These are phyloP conservation scores for Folsomia manolachei DNA, from an alignment of 2,888 invertebrate species.

Conservation along the genomic window DNA sequence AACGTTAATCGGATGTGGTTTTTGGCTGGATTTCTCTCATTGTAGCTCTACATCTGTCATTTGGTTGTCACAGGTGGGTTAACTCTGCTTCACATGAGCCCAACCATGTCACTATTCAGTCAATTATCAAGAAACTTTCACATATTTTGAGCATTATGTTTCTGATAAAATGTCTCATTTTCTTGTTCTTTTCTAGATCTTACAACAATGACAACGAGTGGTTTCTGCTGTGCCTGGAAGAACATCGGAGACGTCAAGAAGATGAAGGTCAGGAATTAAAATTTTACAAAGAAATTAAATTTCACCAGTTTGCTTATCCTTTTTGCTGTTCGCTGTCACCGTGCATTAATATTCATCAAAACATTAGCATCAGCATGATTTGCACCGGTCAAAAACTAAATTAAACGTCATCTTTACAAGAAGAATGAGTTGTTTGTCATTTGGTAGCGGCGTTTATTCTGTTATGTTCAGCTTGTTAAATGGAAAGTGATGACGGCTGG, in stretches of 20 bases:
- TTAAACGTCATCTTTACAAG: slow-evolving; percentile 15
- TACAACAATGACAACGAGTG: slow-evolving; percentile 39
- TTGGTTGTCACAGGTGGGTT: neutral
- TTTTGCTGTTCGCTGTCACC: neutral
- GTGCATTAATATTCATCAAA: neutral
- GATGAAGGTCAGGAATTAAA: slow-evolving; percentile 1
- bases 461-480: neutral
- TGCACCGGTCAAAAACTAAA: slow-evolving; percentile 8
- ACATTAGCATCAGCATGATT: neutral
- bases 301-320: no score
- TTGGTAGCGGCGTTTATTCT: no score
- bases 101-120: neutral
- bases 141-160: no score
- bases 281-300: no score
- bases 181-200: slow-evolving; percentile 23
- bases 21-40: neutral
- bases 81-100: neutral
- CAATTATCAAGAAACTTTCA: no score
- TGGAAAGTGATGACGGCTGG: neutral
- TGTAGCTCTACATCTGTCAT: neutral
- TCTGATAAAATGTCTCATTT: neutral
- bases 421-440: slow-evolving; percentile 20
- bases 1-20: slow-evolving; percentile 8
- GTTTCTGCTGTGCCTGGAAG: slow-evolving; percentile 41
- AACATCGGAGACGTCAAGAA: slow-evolving; percentile 32